Conservation (phyloP, 1,140 invertebrate species). For the Diorhabda sublineata region DNA sequence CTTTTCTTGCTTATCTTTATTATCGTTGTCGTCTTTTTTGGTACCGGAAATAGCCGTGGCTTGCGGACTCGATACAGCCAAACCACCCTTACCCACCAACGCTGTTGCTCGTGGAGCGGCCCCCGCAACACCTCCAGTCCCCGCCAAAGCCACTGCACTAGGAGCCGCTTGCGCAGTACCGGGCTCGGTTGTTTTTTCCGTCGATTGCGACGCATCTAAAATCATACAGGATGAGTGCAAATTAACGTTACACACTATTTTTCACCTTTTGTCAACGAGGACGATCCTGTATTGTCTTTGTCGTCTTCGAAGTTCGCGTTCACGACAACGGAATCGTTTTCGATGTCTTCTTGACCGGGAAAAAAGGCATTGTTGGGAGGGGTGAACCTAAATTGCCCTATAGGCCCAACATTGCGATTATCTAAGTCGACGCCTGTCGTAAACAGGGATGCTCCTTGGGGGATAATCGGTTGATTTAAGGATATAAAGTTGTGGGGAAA, state of each 20-base stretch:
- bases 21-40: conserved; percentile 30
- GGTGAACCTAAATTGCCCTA: conserved; percentile 28
- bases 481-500: not conserved
- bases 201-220: not conserved
- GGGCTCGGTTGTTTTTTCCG: conserved; percentile 36
- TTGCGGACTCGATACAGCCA: conserved; percentile 49
- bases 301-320: conserved; percentile 32
- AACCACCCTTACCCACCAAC: conserved; percentile 47
- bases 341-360: conserved; percentile 27
- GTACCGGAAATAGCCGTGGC: conserved; percentile 51
- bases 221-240: not conserved
- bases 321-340: conserved; percentile 36
- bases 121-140: conserved; percentile 48
- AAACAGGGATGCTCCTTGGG: conserved; percentile 3
- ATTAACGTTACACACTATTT: not conserved
- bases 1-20: conserved; percentile 23
- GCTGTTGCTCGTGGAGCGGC: conserved; percentile 49
- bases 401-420: conserved; percentile 4
- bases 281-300: conserved; percentile 6
- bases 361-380: conserved; percentile 17
- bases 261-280: not conserved
- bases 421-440: not conserved
- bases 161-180: conserved; percentile 49
- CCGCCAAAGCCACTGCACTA: conserved; percentile 49
- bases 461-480: conserved; percentile 7